Evolutionary conservation across 1,140 invertebrate genomes (phyloP), one percentile per base, ranked within the genome.

Genomic region (Asobara japonica): DNA sequence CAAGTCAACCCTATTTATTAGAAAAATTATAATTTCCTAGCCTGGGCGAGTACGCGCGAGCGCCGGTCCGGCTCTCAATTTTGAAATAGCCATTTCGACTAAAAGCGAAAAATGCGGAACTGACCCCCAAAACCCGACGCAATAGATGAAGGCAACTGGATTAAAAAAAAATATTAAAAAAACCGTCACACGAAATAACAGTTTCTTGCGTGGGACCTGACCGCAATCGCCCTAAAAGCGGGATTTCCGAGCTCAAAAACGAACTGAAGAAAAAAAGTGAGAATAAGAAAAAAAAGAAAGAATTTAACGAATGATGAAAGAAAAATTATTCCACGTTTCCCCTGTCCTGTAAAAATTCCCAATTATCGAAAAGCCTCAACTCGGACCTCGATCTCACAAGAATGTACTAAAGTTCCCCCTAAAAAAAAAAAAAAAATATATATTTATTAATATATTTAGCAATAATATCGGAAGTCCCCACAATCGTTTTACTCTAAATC

Each of bases 181-280:
- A 90, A 90, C 89, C 85, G 89, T 88, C 88, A 90, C 88, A 90
- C 86, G 88, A 89, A 88, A 89, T 89, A 90, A 90, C 89, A 90
- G 90, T 90, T 90, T 91, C 90, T 90, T 88, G 89, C 89, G 90
- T 88, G 88, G 84, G 83, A 79, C 79, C 83, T 82, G 83, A 84
- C 80, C 82, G 82, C 83, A 80, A 83, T 89, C 83, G 79, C 79
- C 82, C 76, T 79, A 80, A 77, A 80, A 77, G 48, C 16, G 30
- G 48, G 61, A 65, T 29, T 18, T 51, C 65, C 30, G 38, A 48
- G 66, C 69, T 48, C 68, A 61, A 65, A 25, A 41, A 60, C 45
- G 68, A 67, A 62, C 25, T 16, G 13, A 51, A 8, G n/a, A 80
- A 79, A 5, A 41, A 78, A 77, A 77, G 69, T 82, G 79, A 76